A percentile compares a stretch with the other conserved stretches of the same genome.
Evolutionary conservation across 2,113 vertebrate genomes (phyloP).

Genomic region (Scartelaos histophorus): DNA sequence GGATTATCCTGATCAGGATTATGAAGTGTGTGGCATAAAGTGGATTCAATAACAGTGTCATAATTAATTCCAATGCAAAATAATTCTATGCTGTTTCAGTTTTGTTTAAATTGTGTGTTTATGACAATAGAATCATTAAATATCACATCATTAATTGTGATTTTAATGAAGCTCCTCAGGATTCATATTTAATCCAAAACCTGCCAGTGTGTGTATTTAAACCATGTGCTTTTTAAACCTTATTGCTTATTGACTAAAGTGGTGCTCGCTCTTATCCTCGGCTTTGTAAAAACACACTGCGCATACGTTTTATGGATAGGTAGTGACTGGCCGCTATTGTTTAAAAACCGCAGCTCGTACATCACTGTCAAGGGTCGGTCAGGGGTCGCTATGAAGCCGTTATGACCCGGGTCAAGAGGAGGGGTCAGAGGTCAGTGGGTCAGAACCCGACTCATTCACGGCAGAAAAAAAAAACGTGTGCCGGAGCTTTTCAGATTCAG

Average conservation of each 20-base stretch:
- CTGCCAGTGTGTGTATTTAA: no score
- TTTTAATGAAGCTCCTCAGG: neutral
- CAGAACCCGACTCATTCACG: neutral
- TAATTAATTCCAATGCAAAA: no score
- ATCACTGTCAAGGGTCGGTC: slow-evolving; percentile 26
- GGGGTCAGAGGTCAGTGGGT: slow-evolving; percentile 44
- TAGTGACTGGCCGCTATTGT: neutral
- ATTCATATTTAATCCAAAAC: no score
- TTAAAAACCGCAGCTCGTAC: neutral
- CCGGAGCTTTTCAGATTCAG: neutral
- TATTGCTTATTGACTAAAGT: neutral
- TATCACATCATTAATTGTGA: neutral
- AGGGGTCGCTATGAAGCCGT: slow-evolving; percentile 17
- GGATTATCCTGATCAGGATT: no score
- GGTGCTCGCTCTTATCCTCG: neutral
- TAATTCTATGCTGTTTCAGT: no score
- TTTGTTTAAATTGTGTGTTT: no score
- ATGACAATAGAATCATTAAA: no score
- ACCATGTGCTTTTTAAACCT: no score
- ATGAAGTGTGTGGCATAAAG: no score
- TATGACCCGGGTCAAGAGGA: slow-evolving; percentile 24
- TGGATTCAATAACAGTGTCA: no score
- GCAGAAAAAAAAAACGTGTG: neutral
- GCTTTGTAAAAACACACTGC: no score
- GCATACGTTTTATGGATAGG: neutral